Percentiles rank a stretch among this genome's conserved stretches.
These are phyloP conservation scores for Megalonaias nervosa DNA, from an alignment of 1,140 invertebrate genomes.

Conservation along the genomic window DNA sequence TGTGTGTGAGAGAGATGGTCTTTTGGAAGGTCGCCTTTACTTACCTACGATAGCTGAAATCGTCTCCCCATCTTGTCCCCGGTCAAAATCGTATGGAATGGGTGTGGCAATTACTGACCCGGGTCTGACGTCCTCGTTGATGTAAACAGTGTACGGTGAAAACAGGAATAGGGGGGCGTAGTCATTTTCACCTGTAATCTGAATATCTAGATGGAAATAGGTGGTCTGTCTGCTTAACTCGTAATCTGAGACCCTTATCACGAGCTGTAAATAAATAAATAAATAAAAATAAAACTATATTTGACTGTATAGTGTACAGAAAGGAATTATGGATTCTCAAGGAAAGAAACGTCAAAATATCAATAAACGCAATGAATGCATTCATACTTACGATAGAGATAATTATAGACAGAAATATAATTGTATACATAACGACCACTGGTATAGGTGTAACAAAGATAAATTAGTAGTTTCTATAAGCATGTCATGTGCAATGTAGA, in stretches of 20 bases:
- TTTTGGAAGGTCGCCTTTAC: not conserved
- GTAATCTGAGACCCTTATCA: slow-evolving; percentile 15
- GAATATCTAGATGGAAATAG: slow-evolving; percentile 20
- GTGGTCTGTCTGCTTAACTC: slow-evolving; percentile 3
- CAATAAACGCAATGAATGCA: too few species aligned
- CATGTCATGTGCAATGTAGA: too few species aligned
- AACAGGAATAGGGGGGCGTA: slow-evolving; percentile 34
- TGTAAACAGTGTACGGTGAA: slow-evolving; percentile 33
- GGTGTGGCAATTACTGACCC: slow-evolving; percentile 18
- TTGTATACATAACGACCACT: too few species aligned
- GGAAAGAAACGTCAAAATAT: too few species aligned
- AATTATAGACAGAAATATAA: too few species aligned
- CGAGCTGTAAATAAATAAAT: slow-evolving; percentile 9
- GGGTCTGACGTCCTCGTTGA: slow-evolving; percentile 26
- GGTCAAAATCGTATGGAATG: slow-evolving; percentile 36
- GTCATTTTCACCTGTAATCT: slow-evolving; percentile 27
- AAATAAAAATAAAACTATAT: too few species aligned
- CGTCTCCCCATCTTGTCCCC: slow-evolving; percentile 24
- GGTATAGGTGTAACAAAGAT: too few species aligned
- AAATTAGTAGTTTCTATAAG: too few species aligned
- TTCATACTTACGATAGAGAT: too few species aligned
- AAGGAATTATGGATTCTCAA: too few species aligned
- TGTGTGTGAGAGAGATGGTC: not conserved
- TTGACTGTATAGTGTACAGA: too few species aligned
- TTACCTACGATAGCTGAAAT: slow-evolving; percentile 26